Evolutionary conservation across 2,113 vertebrate species (phyloP), one percentile per base, ranked within the genome.

Genomic region (Microcebus lehilahytsara): DNA sequence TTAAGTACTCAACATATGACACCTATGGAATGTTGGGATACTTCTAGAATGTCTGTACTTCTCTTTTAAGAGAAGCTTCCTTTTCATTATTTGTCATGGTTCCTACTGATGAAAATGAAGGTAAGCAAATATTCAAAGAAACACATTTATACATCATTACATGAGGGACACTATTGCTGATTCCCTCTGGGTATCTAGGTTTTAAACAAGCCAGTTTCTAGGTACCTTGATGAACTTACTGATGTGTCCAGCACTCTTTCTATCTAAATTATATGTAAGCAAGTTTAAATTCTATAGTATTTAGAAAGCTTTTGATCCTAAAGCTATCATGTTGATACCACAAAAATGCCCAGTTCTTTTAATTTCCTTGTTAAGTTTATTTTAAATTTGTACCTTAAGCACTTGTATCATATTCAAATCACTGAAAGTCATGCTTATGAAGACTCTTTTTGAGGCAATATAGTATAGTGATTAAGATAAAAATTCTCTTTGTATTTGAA

Each of bases 161-260:
- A n/a, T 72, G 17, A 9, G 27, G 46, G 42, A 64, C 19, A 80
- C 8, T 8, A 34, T 0, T 66, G 25, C 16, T 12, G 58, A 14
- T 9, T 71, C 77, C 40, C 51, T 40, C n/a, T 86, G 64, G 30
- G 66, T 37, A 40, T 62, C 84, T 10, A 53, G 23, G 23, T n/a
- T 95, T 92, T 32, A 84, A 95, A 91, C 80, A n/a, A 93, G 40
- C 8, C 23, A 51, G 22, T 72, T 85, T 42, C 72, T 58, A 87
- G n/a, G 17, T 37, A 72, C 5, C 53, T 58, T 85, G 30, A 51
- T 60, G 64, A 10, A 75, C 6, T 16, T 69, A 9, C 14, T 64
- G 2, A 62, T 87, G 10, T 83, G 2, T 53, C 27, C 89, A 32
- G 49, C 0, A 40, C 2, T 58, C 25, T 86, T 72, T 23, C 51